A percentile compares a stretch with the other conserved stretches of the same genome.
Conservation (phyloP, 2,113 vertebrate species). For the Brachypodius melanocephalos region DNA sequence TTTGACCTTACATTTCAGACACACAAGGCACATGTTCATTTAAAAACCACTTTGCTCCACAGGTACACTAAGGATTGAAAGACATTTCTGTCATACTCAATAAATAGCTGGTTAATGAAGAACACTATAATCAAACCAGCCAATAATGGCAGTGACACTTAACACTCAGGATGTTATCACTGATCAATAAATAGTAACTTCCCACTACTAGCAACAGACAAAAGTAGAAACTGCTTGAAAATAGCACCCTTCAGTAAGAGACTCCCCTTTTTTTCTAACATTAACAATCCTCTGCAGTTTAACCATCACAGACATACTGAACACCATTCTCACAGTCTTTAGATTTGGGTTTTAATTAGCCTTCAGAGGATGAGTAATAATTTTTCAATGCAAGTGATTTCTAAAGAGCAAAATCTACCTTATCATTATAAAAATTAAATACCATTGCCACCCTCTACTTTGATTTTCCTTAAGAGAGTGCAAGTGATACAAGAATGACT, state of each 20-base stretch:
- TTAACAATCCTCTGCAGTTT: background rate
- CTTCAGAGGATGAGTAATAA: background rate
- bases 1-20: background rate
- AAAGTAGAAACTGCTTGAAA: background rate
- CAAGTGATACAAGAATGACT: background rate
- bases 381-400: background rate
- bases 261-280: background rate
- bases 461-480: background rate
- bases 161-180: background rate
- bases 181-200: background rate
- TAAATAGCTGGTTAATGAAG: background rate
- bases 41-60: background rate
- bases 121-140: background rate
- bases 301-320: background rate
- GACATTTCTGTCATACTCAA: background rate
- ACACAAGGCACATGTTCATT: background rate
- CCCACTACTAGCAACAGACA: background rate
- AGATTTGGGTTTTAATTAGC: background rate
- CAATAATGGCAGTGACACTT: background rate
- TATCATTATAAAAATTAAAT: background rate
- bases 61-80: background rate
- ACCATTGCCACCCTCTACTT: background rate
- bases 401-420: slow-evolving; percentile 13
- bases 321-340: background rate
- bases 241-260: background rate